Base-by-base conservation (phyloP, 1,140 invertebrate genomes). In the Micrasema longulum region DNA sequence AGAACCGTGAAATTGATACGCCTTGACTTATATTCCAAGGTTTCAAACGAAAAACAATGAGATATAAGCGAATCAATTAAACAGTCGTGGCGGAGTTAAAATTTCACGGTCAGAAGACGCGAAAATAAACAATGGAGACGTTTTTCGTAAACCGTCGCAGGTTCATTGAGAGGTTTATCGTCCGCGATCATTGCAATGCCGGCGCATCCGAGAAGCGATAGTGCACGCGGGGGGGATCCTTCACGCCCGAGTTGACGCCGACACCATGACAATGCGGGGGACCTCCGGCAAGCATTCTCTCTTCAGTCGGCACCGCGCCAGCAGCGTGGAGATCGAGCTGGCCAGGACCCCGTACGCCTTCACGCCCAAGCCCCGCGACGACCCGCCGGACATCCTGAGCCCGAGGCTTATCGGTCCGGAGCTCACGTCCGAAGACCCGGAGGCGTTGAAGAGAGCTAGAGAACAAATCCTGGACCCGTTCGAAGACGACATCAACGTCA, bases 281-380 rank as follows among this genome's bases (percentile, higher is more conserved):
- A 64, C 48, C 1, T 78, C 78, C 73, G 79, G 78, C 20, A 71
- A 77, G 5, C 79, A 74, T 7, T 84, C 83, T 22, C 77, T 86
- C 6, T 86, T 85, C 78, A 76, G 75, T 68, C 76, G 83, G 11
- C 83, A 81, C 63, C 77, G 84, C 4, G 83, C 84, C 79, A 85
- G 84, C 75, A 84, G 83, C 66, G 79, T 85, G 1, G 84, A 85
- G 71, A 80, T 83, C 63, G 83, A 85, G 53, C 76, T 85, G 1
- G 83, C 84, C 1, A 85, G 84, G 65, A 85, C 84, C 52, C 84
- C 84, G 11, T 86, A 86, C 75, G 84, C 84, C 36, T 86, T 86
- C 79, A 79, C 81, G 0, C 67, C 74, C 0, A 72, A 75, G 41
- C 74, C 74, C 0, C 63, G 69, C 26, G 65, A 68, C 9, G 53